Evolutionary conservation across 2,113 vertebrate genomes (phyloP).

Genomic region (Ophiodon elongatus): DNA sequence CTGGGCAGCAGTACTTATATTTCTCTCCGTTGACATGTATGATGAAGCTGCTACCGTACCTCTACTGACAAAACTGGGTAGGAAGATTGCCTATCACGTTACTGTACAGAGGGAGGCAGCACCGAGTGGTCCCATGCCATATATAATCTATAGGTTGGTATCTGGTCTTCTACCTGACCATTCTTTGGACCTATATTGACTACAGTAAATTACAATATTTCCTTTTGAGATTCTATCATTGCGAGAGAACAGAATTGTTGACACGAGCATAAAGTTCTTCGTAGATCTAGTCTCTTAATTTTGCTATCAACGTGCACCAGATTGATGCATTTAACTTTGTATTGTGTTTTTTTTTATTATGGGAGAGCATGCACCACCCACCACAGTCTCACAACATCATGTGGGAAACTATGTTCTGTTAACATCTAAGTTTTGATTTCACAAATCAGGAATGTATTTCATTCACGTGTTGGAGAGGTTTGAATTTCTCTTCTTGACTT

Average conservation of each 20-base stretch:
- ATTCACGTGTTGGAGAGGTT: background rate
- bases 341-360: background rate
- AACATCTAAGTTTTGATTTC: background rate
- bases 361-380: background rate
- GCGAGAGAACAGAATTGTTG: background rate
- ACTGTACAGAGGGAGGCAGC: conserved; percentile 14
- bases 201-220: background rate
- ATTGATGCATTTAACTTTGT: background rate
- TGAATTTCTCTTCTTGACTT: conserved; percentile 9
- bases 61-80: conserved; percentile 35
- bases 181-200: background rate
- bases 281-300: background rate
- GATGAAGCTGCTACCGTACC: conserved; percentile 45
- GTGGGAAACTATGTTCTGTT: background rate
- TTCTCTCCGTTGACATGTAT: conserved; percentile 54
- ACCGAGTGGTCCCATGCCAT: background rate
- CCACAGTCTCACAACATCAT: background rate
- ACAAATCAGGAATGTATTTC: background rate
- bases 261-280: background rate
- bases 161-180: background rate
- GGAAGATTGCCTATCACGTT: conserved; percentile 39
- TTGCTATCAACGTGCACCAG: background rate
- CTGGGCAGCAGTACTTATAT: conserved; percentile 24
- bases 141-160: background rate
- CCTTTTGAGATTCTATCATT: background rate